These are phyloP conservation scores for Oncorhynchus nerka DNA, from an alignment of 2,113 vertebrate genomes.

Conservation along the genomic window DNA sequence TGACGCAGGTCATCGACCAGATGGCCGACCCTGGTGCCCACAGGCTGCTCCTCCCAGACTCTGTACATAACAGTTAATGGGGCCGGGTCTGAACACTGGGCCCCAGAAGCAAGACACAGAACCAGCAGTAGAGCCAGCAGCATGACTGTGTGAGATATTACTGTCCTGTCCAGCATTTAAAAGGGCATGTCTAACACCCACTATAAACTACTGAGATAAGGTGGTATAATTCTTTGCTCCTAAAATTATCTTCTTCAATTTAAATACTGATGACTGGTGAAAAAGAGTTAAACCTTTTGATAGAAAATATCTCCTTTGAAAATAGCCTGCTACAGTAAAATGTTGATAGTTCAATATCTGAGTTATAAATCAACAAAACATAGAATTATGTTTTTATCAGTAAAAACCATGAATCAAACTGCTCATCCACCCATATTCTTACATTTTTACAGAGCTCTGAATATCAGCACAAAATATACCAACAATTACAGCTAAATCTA, in stretches of 20 bases:
- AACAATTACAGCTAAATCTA: background rate
- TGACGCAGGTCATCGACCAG: constrained; percentile 78
- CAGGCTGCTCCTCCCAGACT: constrained; percentile 82
- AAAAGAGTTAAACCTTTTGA: background rate
- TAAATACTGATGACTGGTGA: background rate
- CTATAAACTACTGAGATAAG: background rate
- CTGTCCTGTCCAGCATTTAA: constrained; percentile 28
- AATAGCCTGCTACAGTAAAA: background rate
- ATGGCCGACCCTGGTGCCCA: constrained; percentile 80
- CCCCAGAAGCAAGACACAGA: constrained; percentile 45
- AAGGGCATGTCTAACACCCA: constrained; percentile 28
- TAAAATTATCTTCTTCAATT: background rate
- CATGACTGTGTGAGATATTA: constrained; percentile 51
- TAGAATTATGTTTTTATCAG: background rate
- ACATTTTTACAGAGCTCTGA: background rate
- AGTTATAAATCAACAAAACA: background rate
- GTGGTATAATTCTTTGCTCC: background rate
- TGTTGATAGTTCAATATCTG: background rate
- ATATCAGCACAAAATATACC: background rate
- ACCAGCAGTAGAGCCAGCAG: constrained; percentile 60
- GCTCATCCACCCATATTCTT: background rate
- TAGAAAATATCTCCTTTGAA: background rate
- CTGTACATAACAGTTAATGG: constrained; percentile 73
- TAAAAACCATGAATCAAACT: background rate
- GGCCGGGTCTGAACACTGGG: constrained; percentile 15